A percentile compares a stretch with the other conserved stretches of the same genome.
Conservation (phyloP, 2,888 invertebrate genomes). For the Drosophila robusta region DNA sequence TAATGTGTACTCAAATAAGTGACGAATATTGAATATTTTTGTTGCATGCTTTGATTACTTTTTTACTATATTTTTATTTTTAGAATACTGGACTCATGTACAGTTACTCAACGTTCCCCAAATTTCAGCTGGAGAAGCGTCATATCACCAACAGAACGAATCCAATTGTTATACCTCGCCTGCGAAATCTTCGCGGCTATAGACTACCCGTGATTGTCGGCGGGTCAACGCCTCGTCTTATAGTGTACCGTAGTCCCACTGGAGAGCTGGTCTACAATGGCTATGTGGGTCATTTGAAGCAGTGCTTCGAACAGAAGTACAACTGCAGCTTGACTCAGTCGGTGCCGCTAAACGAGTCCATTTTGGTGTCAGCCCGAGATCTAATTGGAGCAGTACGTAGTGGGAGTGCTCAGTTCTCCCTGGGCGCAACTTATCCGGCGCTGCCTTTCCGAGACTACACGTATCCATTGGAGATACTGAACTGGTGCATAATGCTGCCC, state of each 20-base stretch:
- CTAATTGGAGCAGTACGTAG: constrained; percentile 57
- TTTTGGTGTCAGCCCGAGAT: constrained; percentile 34
- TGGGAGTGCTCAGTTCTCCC: constrained; percentile 62
- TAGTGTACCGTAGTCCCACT: constrained; percentile 46
- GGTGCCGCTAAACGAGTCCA: constrained; percentile 34
- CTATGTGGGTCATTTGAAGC: constrained; percentile 63
- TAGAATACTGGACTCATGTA: constrained; percentile 48
- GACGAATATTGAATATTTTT: neutral
- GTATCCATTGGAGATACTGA: constrained; percentile 67
- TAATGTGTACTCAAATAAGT: neutral
- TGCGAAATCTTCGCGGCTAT: constrained; percentile 63
- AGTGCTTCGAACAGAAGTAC: constrained; percentile 58
- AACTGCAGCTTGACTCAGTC: constrained; percentile 62
- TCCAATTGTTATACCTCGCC: constrained; percentile 52
- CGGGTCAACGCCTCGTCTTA: constrained; percentile 72
- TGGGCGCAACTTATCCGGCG: constrained; percentile 44
- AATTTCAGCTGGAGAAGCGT: constrained; percentile 55
- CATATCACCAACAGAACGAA: constrained; percentile 15
- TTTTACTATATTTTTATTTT: constrained; percentile 29
- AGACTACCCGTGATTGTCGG: constrained; percentile 61
- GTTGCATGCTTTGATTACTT: neutral
- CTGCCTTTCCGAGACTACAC: constrained; percentile 45
- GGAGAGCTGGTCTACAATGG: constrained; percentile 58
- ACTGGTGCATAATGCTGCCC: constrained; percentile 75
- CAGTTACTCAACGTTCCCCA: constrained; percentile 68